A percentile compares a stretch with the other conserved stretches of the same genome.
These are phyloP conservation scores for Myiopsitta monachus DNA, from an alignment of 2,113 vertebrate genomes.

Conservation along the genomic window DNA sequence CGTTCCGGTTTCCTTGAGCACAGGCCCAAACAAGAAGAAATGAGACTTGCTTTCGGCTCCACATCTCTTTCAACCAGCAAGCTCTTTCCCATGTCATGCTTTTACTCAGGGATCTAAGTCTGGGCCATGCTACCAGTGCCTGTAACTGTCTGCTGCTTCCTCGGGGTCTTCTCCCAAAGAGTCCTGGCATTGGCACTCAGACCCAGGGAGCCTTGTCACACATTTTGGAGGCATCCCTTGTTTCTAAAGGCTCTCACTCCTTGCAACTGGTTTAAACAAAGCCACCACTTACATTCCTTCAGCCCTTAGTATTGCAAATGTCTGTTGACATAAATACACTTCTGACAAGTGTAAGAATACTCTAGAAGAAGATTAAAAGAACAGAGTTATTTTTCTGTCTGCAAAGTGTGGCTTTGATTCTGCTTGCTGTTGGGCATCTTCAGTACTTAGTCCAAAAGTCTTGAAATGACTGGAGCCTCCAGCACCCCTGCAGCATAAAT, in stretches of 20 bases:
- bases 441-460: background rate
- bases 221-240: background rate
- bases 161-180: background rate
- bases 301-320: background rate
- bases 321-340: background rate
- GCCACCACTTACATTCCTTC: background rate
- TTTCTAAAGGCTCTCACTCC: background rate
- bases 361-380: background rate
- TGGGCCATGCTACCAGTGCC: background rate
- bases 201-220: background rate
- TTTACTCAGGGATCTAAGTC: background rate
- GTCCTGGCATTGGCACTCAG: background rate
- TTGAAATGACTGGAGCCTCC: background rate
- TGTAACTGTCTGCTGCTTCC: background rate
- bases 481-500: background rate
- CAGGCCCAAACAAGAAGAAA: background rate
- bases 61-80: background rate
- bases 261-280: background rate
- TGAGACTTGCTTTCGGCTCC: background rate
- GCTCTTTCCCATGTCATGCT: background rate
- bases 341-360: background rate
- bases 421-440: background rate
- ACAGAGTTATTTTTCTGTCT: background rate
- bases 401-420: background rate
- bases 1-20: background rate